phyloP scores from a whole-genome alignment of 2,888 invertebrate species.

The Seira ritae region DNA sequence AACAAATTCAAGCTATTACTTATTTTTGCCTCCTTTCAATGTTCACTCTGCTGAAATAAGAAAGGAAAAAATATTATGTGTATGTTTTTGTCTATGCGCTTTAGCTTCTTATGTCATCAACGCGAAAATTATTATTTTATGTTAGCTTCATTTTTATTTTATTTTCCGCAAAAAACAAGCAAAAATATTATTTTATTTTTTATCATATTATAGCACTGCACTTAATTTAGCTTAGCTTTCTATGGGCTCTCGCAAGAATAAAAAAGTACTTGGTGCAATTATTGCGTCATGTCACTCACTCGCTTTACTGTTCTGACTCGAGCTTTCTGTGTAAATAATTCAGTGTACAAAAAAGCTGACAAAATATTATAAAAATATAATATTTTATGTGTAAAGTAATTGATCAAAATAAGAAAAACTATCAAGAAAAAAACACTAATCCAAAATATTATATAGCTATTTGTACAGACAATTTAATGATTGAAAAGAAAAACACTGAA shows the following conservation, averaged over 20 bases:
- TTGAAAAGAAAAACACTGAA: not conserved
- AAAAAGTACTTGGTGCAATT: no score
- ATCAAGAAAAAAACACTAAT: not conserved
- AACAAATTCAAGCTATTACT: no score
- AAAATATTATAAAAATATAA: not conserved
- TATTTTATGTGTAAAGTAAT: not conserved
- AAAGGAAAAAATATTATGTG: not conserved
- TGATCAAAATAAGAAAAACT: not conserved
- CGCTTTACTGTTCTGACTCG: no score
- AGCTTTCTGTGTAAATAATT: no score
- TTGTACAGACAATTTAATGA: not conserved
- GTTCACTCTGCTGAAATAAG: not conserved
- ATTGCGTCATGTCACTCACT: no score
- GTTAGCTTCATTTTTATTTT: constrained; percentile 23
- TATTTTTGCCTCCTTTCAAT: not conserved
- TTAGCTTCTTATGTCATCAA: not conserved
- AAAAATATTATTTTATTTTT: no score
- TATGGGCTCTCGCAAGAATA: not conserved
- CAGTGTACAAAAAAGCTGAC: no score
- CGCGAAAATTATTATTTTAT: constrained; percentile 7
- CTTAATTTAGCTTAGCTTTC: not conserved
- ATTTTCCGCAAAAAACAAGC: constrained; percentile 20
- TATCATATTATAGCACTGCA: not conserved
- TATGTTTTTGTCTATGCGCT: not conserved
- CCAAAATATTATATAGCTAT: not conserved